Evolutionary conservation across 2,888 invertebrate genomes (phyloP).

Genomic region (Nowickia ferox): DNA sequence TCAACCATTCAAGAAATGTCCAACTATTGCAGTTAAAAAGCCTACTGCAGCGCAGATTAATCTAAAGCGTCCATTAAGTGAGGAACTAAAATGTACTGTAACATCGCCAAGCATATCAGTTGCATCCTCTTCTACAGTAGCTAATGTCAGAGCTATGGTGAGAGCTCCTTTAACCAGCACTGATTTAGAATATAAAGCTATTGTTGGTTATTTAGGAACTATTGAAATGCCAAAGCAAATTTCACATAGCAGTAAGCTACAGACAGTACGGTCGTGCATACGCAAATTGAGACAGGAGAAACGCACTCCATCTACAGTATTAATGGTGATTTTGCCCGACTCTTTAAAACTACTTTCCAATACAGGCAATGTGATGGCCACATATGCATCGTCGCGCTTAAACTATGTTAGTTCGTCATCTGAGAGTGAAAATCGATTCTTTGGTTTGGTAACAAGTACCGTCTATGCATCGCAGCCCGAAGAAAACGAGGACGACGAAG

Average conservation of each 20-base stretch:
- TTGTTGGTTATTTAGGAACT: constrained; percentile 97
- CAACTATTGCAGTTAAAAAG: constrained; percentile 48
- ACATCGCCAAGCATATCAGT: constrained; percentile 74
- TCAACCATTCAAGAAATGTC: constrained; percentile 60
- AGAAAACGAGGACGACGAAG: constrained; percentile 79
- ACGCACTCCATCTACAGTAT: constrained; percentile 91
- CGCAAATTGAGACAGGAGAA: constrained; percentile 94
- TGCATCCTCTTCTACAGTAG: constrained; percentile 81
- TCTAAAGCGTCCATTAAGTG: constrained; percentile 78
- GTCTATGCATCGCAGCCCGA: constrained; percentile 84
- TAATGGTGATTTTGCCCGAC: constrained; percentile 92
- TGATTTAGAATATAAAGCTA: constrained; percentile 90
- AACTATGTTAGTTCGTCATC: constrained; percentile 95
- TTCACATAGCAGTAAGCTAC: constrained; percentile 88
- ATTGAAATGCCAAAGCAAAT: constrained; percentile 96
- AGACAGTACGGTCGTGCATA: constrained; percentile 93
- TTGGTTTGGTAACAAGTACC: constrained; percentile 95
- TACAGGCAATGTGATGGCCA: constrained; percentile 91
- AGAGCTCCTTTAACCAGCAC: constrained; percentile 78
- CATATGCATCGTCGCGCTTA: constrained; percentile 93
- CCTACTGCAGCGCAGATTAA: constrained; percentile 4
- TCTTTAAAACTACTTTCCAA: constrained; percentile 91
- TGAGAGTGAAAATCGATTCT: constrained; percentile 95
- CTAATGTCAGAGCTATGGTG: constrained; percentile 83
- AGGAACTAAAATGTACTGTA: constrained; percentile 75